Evolutionary conservation across 2,797 vertebrate species (phyloP).

Genomic region (Scomberomorus guttatus): DNA sequence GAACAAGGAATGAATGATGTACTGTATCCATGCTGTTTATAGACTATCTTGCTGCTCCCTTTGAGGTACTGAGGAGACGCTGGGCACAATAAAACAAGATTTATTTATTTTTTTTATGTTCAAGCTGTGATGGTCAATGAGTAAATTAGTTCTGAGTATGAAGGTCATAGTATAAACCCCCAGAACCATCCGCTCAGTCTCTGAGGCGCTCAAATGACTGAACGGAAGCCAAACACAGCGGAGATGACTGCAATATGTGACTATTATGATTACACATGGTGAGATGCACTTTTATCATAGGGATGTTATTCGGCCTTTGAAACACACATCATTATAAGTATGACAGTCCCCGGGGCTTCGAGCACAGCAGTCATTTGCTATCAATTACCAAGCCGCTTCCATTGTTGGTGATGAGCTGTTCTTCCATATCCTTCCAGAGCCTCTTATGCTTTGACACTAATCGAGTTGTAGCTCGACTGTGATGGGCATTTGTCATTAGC

Average conservation of each 20-base stretch:
- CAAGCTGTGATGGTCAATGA: not conserved
- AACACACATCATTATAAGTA: conserved; percentile 54
- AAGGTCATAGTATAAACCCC: conserved; percentile 32
- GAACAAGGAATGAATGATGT: conserved; percentile 31
- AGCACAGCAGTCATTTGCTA: conserved; percentile 54
- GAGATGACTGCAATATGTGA: conserved; percentile 25
- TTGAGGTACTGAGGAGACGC: not conserved
- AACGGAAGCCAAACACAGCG: conserved; percentile 26
- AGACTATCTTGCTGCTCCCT: not conserved
- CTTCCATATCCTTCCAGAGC: conserved; percentile 29
- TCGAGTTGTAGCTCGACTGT: conserved; percentile 54
- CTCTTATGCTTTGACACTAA: conserved; percentile 58
- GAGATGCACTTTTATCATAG: conserved; percentile 45
- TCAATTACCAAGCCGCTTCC: conserved; percentile 44
- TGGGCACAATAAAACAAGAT: conserved; percentile 4
- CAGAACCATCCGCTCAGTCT: not conserved
- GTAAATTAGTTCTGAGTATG: conserved; percentile 35
- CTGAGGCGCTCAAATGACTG: conserved; percentile 17
- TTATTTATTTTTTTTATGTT: conserved; percentile 1
- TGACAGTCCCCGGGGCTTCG: conserved; percentile 48
- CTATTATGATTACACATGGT: conserved; percentile 45
- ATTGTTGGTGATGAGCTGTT: conserved; percentile 39
- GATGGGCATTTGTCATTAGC: conserved; percentile 73
- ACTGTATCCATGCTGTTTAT: not conserved
- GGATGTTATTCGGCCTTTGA: conserved; percentile 59